These are phyloP conservation scores for Aporophyla lueneburgensis DNA, from an alignment of 2,888 invertebrate genomes.

Conservation along the genomic window DNA sequence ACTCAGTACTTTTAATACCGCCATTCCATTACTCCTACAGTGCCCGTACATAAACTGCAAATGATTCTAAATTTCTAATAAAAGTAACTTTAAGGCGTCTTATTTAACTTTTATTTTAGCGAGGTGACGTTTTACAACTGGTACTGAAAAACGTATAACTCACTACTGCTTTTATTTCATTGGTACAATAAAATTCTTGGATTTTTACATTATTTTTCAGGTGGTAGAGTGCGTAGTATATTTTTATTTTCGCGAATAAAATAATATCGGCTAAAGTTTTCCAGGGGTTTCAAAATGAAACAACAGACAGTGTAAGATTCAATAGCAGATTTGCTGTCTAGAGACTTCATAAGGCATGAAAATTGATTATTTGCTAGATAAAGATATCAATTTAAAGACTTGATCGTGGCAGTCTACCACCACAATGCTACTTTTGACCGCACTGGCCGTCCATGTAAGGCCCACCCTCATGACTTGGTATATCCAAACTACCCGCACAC, in stretches of 20 bases:
- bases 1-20: not conserved
- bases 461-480: not conserved
- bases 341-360: not conserved
- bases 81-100: slow-evolving; percentile 42
- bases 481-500: not conserved
- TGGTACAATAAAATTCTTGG: slow-evolving; percentile 26
- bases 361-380: no score
- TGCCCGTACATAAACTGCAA: slow-evolving; percentile 17
- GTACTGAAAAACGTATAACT: slow-evolving; percentile 18
- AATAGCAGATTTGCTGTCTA: not conserved
- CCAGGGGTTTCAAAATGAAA: no score
- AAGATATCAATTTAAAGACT: no score
- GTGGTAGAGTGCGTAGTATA: not conserved
- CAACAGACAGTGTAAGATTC: not conserved
- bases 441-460: not conserved
- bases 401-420: no score
- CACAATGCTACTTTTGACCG: not conserved
- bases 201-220: slow-evolving; percentile 20
- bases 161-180: slow-evolving; percentile 41
- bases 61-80: slow-evolving; percentile 41
- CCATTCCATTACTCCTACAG: slow-evolving; percentile 5
- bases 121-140: slow-evolving; percentile 54
- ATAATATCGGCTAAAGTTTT: not conserved
- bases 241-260: slow-evolving; percentile 7
- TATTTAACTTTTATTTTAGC: slow-evolving; percentile 54